Conservation (phyloP, 2,113 vertebrate species). For the Oreamnos americanus region DNA sequence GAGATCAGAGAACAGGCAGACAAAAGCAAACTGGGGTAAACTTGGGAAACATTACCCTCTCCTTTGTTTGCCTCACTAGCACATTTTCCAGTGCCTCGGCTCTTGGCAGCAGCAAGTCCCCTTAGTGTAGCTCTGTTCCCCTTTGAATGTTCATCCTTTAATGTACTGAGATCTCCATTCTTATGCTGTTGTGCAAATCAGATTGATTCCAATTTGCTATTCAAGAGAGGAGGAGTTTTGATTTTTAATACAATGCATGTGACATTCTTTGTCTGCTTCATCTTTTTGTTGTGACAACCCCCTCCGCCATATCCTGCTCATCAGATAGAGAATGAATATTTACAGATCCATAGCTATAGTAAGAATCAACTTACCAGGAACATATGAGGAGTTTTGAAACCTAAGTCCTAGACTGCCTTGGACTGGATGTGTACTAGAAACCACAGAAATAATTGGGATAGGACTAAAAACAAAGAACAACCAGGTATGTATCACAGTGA, state of each 20-base stretch:
- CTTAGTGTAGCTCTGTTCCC: background rate
- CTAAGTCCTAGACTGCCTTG: background rate
- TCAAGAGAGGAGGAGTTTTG: conserved; percentile 34
- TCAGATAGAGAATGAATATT: conserved; percentile 18
- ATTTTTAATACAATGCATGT: conserved; percentile 39
- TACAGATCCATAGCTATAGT: background rate
- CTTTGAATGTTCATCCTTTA: background rate
- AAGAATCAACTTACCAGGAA: background rate
- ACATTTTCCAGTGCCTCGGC: background rate
- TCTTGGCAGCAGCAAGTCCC: background rate
- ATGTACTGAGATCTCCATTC: background rate
- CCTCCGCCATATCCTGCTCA: background rate
- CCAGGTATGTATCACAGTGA: background rate
- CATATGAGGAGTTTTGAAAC: background rate
- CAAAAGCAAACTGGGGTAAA: background rate
- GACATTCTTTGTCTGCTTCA: conserved; percentile 42
- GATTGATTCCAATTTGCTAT: conserved; percentile 25
- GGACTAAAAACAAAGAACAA: background rate
- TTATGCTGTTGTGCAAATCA: background rate
- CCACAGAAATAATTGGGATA: background rate
- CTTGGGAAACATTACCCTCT: background rate
- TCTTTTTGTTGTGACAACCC: conserved; percentile 34
- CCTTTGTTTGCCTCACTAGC: background rate
- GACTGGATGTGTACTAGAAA: background rate
- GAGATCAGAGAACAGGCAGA: background rate